Evolutionary conservation across 2,797 vertebrate genomes (phyloP).

Genomic region (Luscinia megarhynchos): DNA sequence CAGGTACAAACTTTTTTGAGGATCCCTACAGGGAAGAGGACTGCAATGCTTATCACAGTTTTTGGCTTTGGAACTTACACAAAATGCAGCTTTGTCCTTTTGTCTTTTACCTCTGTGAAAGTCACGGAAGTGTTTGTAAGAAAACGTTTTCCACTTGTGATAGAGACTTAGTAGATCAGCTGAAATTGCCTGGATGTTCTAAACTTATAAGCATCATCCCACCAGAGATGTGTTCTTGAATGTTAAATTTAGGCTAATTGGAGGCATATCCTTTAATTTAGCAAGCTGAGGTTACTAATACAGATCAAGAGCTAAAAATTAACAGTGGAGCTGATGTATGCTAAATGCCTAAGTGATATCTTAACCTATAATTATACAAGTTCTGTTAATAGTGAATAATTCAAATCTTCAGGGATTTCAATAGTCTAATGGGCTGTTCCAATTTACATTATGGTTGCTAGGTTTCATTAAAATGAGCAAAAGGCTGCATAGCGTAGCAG

Average conservation of each 20-base stretch:
- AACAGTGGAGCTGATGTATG: constrained; percentile 61
- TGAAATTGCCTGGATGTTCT: constrained; percentile 61
- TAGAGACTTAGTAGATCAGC: not conserved
- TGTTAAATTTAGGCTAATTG: constrained; percentile 75
- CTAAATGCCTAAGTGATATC: constrained; percentile 67
- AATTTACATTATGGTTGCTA: constrained; percentile 68
- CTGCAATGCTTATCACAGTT: not conserved
- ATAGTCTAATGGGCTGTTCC: constrained; percentile 50
- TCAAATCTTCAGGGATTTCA: constrained; percentile 57
- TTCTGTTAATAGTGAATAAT: constrained; percentile 72
- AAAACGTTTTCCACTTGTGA: constrained; percentile 26
- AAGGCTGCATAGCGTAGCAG: constrained; percentile 3
- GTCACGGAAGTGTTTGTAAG: not conserved
- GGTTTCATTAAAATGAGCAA: constrained; percentile 65
- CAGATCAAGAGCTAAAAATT: constrained; percentile 71
- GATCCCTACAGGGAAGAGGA: not conserved
- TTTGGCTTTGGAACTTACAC: not conserved
- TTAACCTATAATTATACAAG: constrained; percentile 73
- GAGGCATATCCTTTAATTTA: constrained; percentile 71
- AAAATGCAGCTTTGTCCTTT: constrained; percentile 1
- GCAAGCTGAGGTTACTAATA: constrained; percentile 69
- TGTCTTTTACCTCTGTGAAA: not conserved
- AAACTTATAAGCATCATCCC: constrained; percentile 54
- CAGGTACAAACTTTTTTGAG: not conserved
- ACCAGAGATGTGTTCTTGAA: constrained; percentile 66